These are phyloP conservation scores for Chaetodon auriga DNA, from an alignment of 2,113 vertebrate species.

Conservation along the genomic window DNA sequence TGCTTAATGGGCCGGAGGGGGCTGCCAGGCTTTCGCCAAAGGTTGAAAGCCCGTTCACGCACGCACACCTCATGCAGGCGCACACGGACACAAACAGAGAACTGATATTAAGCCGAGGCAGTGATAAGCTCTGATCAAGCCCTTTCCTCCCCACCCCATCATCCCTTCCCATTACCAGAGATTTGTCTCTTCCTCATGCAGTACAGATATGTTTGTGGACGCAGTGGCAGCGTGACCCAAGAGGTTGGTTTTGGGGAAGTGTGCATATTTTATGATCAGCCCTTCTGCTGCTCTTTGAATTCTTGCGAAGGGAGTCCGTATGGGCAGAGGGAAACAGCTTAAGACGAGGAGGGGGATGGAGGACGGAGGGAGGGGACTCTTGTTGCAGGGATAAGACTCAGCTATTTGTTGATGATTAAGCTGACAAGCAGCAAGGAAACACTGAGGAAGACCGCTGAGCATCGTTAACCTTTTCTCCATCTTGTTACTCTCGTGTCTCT, in stretches of 20 bases:
- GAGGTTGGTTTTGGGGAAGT: constrained; percentile 71
- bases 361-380: constrained; percentile 24
- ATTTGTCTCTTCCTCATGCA: constrained; percentile 60
- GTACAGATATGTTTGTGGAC: constrained; percentile 60
- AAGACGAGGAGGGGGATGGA: constrained; percentile 15
- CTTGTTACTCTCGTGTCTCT: constrained; percentile 47
- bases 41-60: constrained; percentile 54
- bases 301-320: constrained; percentile 45
- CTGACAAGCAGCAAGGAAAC: constrained; percentile 58
- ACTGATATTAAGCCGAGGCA: constrained; percentile 32
- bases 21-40: constrained; percentile 59
- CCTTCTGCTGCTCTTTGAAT: constrained; percentile 64
- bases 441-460: constrained; percentile 58
- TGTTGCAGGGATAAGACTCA: constrained; percentile 40
- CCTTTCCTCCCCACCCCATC: constrained; percentile 16
- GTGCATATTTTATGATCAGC: constrained; percentile 78
- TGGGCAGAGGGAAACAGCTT: constrained; percentile 29
- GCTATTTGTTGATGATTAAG: constrained; percentile 71
- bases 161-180: constrained; percentile 61
- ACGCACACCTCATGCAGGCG: constrained; percentile 22
- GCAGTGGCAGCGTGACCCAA: constrained; percentile 52
- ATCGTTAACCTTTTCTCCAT: constrained; percentile 63
- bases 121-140: constrained; percentile 38
- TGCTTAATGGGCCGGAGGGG: constrained; percentile 65
- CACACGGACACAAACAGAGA: constrained; percentile 35